These are phyloP conservation scores for Pluvianellus socialis DNA, from an alignment of 2,113 vertebrate species.

Conservation along the genomic window DNA sequence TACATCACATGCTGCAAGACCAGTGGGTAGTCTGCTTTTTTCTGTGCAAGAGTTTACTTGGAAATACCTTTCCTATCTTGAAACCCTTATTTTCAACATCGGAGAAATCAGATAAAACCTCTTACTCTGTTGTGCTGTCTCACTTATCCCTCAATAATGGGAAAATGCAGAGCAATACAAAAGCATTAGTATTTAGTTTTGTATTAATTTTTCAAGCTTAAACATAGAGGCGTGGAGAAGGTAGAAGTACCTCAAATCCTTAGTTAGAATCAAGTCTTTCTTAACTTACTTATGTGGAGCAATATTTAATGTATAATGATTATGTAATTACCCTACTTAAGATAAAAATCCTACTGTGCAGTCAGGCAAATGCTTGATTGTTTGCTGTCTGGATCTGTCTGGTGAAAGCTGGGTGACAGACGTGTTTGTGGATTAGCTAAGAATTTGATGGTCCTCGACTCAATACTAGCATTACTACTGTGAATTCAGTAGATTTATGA, in stretches of 20 bases:
- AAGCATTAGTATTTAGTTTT: not conserved
- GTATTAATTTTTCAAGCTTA: not conserved
- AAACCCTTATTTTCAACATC: not conserved
- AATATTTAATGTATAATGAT: not conserved
- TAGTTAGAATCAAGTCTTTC: not conserved
- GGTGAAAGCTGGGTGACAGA: not conserved
- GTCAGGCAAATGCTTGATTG: not conserved
- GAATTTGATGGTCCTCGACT: not conserved
- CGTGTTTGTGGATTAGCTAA: not conserved
- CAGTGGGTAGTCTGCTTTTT: not conserved
- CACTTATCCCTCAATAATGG: not conserved
- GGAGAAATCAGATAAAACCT: not conserved
- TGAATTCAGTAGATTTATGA: not conserved
- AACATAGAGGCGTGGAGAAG: not conserved
- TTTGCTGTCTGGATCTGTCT: not conserved
- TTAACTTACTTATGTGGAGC: not conserved
- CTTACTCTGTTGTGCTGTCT: not conserved
- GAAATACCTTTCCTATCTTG: not conserved
- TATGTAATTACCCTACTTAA: not conserved
- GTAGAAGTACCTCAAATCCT: not conserved
- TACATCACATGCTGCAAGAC: not conserved
- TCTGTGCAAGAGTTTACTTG: not conserved
- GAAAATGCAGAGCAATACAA: not conserved
- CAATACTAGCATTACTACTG: not conserved
- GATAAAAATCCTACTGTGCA: not conserved